Percentiles rank a stretch among this genome's conserved stretches.
Conservation (phyloP, 2,888 invertebrate species). For the Asteroscopus sphinx region DNA sequence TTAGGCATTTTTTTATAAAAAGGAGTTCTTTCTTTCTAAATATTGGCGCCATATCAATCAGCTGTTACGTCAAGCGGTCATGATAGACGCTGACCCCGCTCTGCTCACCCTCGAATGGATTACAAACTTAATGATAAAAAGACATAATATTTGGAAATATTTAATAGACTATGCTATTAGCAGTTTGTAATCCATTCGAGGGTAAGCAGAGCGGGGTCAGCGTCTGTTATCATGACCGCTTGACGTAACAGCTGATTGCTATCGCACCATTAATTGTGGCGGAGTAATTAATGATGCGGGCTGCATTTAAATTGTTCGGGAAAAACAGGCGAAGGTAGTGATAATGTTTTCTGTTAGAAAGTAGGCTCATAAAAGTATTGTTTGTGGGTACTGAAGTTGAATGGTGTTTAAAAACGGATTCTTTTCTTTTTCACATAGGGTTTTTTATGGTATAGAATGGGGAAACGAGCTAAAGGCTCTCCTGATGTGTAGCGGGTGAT, state of each 20-base stretch:
- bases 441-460: no score
- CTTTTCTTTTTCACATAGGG: no score
- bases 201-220: constrained; percentile 19
- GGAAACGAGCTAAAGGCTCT: no score
- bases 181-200: constrained; percentile 16
- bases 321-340: constrained; percentile 23
- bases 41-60: constrained; percentile 45
- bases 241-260: constrained; percentile 44
- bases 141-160: no score
- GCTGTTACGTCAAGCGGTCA: constrained; percentile 37
- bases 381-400: no score
- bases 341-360: constrained; percentile 1
- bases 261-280: constrained; percentile 48
- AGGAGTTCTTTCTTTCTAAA: no score
- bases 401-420: no score
- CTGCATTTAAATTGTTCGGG: constrained; percentile 23
- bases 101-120: constrained; percentile 15
- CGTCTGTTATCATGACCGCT: constrained; percentile 21
- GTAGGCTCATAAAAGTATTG: not conserved
- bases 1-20: no score
- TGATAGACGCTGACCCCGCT: constrained; percentile 20
- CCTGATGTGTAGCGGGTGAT: no score
- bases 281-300: constrained; percentile 56
- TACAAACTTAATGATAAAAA: no score
- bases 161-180: no score